Evolutionary conservation across 1,140 invertebrate species (phyloP), one percentile per base, ranked within the genome.

Genomic region (Helicorthomorpha holstii): DNA sequence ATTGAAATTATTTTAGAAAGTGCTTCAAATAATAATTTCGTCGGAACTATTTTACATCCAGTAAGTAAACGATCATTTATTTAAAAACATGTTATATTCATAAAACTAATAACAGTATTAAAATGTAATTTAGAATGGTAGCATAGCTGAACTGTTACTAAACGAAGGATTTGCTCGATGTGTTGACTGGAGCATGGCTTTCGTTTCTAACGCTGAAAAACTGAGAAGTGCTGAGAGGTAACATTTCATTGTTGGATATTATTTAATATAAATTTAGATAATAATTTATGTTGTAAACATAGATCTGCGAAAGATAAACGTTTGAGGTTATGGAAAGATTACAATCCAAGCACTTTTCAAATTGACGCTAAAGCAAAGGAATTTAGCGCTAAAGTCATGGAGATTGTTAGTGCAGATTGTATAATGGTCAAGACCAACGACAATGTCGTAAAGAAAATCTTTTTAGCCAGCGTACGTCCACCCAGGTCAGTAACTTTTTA

Each of bases 111-210:
- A 34, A 34, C 7, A 34, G 7, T 34, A 7, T 16, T 34, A 7
- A 34, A 34, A 7, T 34, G 7, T 7, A 7, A 34, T 68, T 19
- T 60, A 82, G 75, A 80, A 77, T 64, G 83, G 84, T 55, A 97
- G 97, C 62, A 98, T 99, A 68, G 92, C 95, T 0, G 93, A 97
- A 64, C 74, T 82, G 43, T 69, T 99, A 41, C 64, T 99, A 48
- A 78, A 70, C 55, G 85, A 95, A 70, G 94, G 95, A 23, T 90
- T 94, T 62, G 95, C 91, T 0, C 82, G 80, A 63, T 97, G 92
- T 64, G 88, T 97, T n/a, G 93, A 98, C 64, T 96, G 92, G 92
- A 93, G 88, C 7, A 84, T 98, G 67, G 83, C 66, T 24, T 80
- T 84, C 34, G 85, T 92, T 61, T 85, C 85, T 43, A 83, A 88